Percentiles rank a stretch among this genome's conserved stretches.
Conservation (phyloP, 1,140 invertebrate species). For the Oedothorax gibbosus region DNA sequence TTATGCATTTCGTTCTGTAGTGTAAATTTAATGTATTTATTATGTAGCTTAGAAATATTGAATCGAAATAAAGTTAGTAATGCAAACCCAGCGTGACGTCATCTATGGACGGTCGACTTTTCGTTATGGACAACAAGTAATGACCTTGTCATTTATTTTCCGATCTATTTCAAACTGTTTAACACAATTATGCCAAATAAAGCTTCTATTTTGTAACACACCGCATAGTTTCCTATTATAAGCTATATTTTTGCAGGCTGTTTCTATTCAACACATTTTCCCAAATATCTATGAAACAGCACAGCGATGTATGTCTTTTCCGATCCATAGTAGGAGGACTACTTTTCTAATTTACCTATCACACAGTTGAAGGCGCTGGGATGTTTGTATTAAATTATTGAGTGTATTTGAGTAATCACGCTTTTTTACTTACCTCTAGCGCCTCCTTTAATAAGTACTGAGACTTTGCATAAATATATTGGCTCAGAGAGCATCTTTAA, state of each 20-base stretch:
- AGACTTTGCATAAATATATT: constrained; percentile 57
- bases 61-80: no score
- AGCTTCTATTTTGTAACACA: constrained; percentile 34
- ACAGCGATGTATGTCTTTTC: constrained; percentile 43
- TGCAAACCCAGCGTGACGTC: constrained; percentile 33
- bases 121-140: constrained; percentile 32
- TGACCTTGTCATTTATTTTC: constrained; percentile 15
- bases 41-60: no score
- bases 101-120: constrained; percentile 50
- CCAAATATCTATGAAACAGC: constrained; percentile 48
- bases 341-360: constrained; percentile 55
- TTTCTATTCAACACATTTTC: constrained; percentile 54
- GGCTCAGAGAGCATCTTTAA: constrained; percentile 46
- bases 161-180: neutral
- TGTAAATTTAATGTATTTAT: no score
- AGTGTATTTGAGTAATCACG: constrained; percentile 6
- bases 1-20: no score
- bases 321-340: constrained; percentile 27
- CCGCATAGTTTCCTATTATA: constrained; percentile 44
- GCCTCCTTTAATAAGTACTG: constrained; percentile 53
- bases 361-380: constrained; percentile 58
- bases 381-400: constrained; percentile 43
- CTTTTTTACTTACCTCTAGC: constrained; percentile 51
- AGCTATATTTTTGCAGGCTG: constrained; percentile 28
- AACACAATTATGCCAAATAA: constrained; percentile 11